Percentiles rank a stretch among this genome's conserved stretches.
Conservation (phyloP, 1,140 invertebrate species). For the Lepidurus arcticus region DNA sequence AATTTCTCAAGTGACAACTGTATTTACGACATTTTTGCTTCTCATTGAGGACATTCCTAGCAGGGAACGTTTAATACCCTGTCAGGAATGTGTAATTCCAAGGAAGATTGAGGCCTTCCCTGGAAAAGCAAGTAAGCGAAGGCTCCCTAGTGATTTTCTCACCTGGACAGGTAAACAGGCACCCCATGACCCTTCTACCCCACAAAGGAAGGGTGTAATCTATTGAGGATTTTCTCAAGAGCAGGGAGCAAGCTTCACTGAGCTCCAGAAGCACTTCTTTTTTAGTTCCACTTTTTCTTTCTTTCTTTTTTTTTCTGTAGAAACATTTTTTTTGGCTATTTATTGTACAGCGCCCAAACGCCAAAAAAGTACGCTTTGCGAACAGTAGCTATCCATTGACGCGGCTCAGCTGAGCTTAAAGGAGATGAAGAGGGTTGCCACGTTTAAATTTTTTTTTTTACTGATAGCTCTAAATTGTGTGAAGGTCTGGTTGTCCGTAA, state of each 20-base stretch:
- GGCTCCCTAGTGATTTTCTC: constrained; percentile 8
- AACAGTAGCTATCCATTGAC: constrained; percentile 3
- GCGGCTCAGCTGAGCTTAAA: background rate
- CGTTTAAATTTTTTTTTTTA: background rate
- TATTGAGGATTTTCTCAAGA: background rate
- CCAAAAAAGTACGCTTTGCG: background rate
- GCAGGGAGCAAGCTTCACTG: background rate
- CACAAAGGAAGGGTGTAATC: constrained; percentile 6
- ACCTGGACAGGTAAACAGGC: constrained; percentile 9
- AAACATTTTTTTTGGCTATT: background rate
- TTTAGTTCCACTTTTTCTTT: background rate
- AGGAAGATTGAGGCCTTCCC: background rate
- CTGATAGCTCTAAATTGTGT: constrained; percentile 10
- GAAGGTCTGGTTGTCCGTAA: background rate
- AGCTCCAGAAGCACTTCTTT: background rate
- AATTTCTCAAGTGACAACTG: background rate
- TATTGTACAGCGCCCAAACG: background rate
- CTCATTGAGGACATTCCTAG: background rate
- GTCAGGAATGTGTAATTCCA: background rate
- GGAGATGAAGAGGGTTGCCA: constrained; percentile 9
- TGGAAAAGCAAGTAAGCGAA: background rate
- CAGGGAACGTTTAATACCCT: background rate
- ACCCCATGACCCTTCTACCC: background rate
- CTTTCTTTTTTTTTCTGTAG: background rate
- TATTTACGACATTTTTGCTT: background rate